Conservation (phyloP, 2,888 invertebrate genomes). For the Cheiracanthium punctorium region DNA sequence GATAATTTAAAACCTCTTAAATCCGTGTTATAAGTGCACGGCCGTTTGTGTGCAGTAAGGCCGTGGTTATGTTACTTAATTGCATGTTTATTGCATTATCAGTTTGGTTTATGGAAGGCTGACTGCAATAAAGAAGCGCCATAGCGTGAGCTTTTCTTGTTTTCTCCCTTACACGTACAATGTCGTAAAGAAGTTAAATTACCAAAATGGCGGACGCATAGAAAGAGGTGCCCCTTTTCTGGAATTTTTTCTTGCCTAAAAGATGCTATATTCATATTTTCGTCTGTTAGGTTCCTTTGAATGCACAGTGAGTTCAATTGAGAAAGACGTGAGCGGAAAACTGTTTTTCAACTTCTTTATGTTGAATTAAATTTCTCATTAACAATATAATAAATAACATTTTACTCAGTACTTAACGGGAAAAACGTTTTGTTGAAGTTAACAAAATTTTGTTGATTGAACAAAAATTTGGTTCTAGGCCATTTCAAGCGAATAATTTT, state of each 20-base stretch:
- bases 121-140: conserved; percentile 52
- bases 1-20: conserved; percentile 65
- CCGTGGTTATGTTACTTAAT: conserved; percentile 66
- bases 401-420: too few relatives aligned
- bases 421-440: too few relatives aligned
- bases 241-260: not conserved
- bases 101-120: conserved; percentile 67
- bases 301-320: too few relatives aligned
- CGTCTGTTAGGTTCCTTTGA: too few relatives aligned
- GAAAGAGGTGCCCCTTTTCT: conserved; percentile 18
- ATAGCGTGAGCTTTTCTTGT: conserved; percentile 32
- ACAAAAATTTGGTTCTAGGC: too few relatives aligned
- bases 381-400: too few relatives aligned
- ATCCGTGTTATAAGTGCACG: conserved; percentile 52
- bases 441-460: too few relatives aligned
- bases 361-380: too few relatives aligned
- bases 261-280: too few relatives aligned
- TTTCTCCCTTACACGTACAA: conserved; percentile 46
- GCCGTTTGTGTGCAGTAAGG: conserved; percentile 48
- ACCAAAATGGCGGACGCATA: conserved; percentile 57
- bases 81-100: conserved; percentile 70
- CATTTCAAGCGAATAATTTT: too few relatives aligned
- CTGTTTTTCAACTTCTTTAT: too few relatives aligned
- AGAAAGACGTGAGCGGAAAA: too few relatives aligned
- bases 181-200: conserved; percentile 59